Base-by-base conservation (phyloP, 2,888 invertebrate species). In the Lasioglossum calceatum region DNA sequence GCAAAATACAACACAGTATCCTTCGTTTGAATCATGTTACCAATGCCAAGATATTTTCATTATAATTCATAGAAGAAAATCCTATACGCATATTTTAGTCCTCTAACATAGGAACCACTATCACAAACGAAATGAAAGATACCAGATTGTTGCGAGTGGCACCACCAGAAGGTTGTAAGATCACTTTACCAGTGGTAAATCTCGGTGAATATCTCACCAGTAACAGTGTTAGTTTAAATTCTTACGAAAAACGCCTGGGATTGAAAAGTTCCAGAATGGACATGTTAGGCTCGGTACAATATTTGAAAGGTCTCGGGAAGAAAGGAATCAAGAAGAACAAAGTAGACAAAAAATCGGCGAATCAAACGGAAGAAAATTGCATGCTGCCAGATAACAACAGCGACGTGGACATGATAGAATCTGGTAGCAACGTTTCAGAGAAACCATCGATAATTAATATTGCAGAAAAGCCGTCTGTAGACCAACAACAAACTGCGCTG, bases 161-260 rank as follows among this genome's bases (percentile, higher is more conserved):
- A 90, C 96, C 97, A 91, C 94, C 97, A 92, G 96, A 97, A 0
- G 96, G 96, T 32, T 96, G 96, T 4, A 96, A 96, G 89, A 97
- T 98, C 77, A 97, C 97, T 91, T 94, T 98, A 44, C 98, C 98
- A 0, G 96, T 97, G 70, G 96, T 98, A 32, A 97, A 97, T 92
- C 96, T 98, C 74, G 97, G 97, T 67, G 98, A 98, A 93, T 97
- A 97, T 93, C 95, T 98, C 61, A 98, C 98, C 84, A 97, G 97
- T 92, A 97, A 97, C 92, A 97, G 97, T 92, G 97, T 98, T 36
- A 97, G 98, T 94, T 96, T 98, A 90, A 97, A 97, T 79, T 97
- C 98, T 0, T 98, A 98, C 91, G 97, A 98, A 90, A 97, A 97
- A 93, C 96, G 98, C 61, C 96, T 97, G 92, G 97, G 97, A 4